Conservation (phyloP, 1,140 invertebrate species). For the Leptinotarsa undecemlineata region DNA sequence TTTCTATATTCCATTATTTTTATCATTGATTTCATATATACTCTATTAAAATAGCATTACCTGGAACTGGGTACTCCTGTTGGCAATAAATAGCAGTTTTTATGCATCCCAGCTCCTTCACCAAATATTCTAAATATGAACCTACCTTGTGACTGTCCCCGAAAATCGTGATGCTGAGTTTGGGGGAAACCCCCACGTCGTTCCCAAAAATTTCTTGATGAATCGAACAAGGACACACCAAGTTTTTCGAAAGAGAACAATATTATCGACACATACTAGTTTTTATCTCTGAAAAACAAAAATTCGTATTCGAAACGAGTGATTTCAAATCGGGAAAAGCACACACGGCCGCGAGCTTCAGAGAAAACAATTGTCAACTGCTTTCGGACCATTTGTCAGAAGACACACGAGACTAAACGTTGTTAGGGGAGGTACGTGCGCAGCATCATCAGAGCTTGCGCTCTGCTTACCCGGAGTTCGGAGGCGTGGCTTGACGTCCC, state of each 20-base stretch:
- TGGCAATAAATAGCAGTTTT: too few species aligned
- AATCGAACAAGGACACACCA: conserved; percentile 14
- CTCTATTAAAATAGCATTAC: too few species aligned
- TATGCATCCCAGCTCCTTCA: too few species aligned
- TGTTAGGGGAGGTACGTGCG: conserved; percentile 51
- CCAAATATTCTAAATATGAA: background rate
- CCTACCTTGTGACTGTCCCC: conserved; percentile 53
- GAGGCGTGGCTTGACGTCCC: conserved; percentile 37
- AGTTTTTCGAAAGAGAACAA: background rate
- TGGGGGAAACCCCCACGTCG: conserved; percentile 44
- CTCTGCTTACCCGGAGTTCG: conserved; percentile 13
- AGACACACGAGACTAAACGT: conserved; percentile 46
- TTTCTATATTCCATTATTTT: too few species aligned
- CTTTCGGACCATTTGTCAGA: conserved; percentile 29
- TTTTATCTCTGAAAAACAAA: too few species aligned
- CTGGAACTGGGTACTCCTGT: too few species aligned
- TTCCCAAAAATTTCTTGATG: conserved; percentile 10
- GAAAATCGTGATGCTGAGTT: conserved; percentile 53
- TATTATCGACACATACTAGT: too few species aligned
- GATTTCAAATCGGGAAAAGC: conserved; percentile 1
- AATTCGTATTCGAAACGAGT: too few species aligned
- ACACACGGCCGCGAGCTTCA: conserved; percentile 15
- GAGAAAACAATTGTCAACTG: conserved; percentile 28
- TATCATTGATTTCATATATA: too few species aligned
- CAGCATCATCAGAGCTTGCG: conserved; percentile 39